Evolutionary conservation across 2,113 vertebrate genomes (phyloP).

Genomic region (Cathartes aura): DNA sequence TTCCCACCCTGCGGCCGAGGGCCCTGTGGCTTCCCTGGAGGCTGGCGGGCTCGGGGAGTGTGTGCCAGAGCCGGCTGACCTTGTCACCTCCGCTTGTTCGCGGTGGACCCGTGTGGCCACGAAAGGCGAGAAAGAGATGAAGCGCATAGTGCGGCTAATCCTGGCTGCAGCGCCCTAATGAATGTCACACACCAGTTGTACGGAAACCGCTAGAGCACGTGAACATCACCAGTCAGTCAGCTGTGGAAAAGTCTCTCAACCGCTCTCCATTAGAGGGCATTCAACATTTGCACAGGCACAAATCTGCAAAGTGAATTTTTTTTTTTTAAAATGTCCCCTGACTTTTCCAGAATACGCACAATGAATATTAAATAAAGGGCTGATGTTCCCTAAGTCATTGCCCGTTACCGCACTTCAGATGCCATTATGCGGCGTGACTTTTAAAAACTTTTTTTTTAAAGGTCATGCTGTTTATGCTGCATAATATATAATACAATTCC

Average conservation of each 20-base stretch:
- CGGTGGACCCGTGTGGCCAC: accelerated
- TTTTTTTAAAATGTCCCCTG: not conserved
- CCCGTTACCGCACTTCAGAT: not conserved
- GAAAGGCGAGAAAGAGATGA: not conserved
- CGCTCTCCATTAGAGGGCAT: not conserved
- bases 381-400: not conserved
- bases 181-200: not conserved
- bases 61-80: accelerated
- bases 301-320: not conserved
- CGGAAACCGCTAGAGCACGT: not conserved
- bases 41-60: accelerated
- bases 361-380: constrained; percentile 37
- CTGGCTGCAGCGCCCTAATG: not conserved
- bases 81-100: accelerated
- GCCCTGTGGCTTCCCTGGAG: too few relatives aligned
- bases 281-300: not conserved
- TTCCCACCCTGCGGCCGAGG: accelerated
- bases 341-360: not conserved
- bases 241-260: not conserved
- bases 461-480: constrained; percentile 48
- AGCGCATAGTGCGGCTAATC: not conserved
- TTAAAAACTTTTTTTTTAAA: constrained; percentile 52
- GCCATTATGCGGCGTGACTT: not conserved
- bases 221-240: not conserved
- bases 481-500: constrained; percentile 23